Evolutionary conservation across 2,888 invertebrate genomes (phyloP), one percentile per base, ranked within the genome.

Genomic region (Byasa hedistus): DNA sequence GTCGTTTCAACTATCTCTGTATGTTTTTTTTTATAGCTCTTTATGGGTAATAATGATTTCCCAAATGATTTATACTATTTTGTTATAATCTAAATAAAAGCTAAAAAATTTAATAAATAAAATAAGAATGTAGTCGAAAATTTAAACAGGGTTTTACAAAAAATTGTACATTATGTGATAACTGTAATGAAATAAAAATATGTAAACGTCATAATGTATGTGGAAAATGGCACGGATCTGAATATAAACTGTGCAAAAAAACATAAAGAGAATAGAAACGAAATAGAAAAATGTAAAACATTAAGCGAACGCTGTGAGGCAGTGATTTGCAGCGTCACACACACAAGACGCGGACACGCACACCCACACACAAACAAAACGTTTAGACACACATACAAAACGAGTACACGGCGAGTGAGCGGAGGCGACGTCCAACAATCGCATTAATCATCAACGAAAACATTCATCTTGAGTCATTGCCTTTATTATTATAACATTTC

Each of bases 251-350:
- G 27, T 4, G 5, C 27, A 56, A 68, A 66, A 72, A 65, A 69
- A 72, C 70, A 63, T 61, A 70, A 68, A 69, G 68, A 71, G 65
- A 73, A 73, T 69, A 69, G 75, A 76, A 73, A 69, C 64, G 72
- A 73, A 72, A 70, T 73, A 70, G 64, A 68, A 55, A 75, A 73
- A 73, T 71, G 73, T 66, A 64, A 65, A 70, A 71, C 70, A 65
- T 71, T 68, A 73, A 75, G 75, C 75, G 68, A 69, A 69, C 71
- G 71, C 70, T 72, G 70, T 68, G 66, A 72, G 69, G 70, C 69
- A 70, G 57, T 67, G 59, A 66, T 60, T 48, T 65, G 56, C 44
- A 58, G 54, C 60, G 62, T 55, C 57, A 60, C 64, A 63, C 57
- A 61, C 21, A 52, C 62, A 64, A 44, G 5, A 27, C 27, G 55